Percentiles rank a stretch among this genome's conserved stretches.
Evolutionary conservation across 2,797 vertebrate species (phyloP).

Genomic region (Takifugu ocellatus): DNA sequence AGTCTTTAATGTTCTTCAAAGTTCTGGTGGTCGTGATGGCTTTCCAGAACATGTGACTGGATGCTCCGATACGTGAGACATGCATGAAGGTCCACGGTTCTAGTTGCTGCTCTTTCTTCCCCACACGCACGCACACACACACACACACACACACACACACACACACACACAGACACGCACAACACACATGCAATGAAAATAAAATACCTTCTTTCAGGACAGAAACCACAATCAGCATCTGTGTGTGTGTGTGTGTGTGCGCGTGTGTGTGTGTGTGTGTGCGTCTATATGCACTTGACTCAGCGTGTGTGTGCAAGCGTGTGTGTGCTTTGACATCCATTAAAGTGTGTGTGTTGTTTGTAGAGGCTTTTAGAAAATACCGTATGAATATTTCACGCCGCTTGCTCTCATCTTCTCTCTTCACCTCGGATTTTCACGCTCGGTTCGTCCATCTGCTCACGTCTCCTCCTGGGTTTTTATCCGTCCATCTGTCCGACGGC

Average conservation of each 20-base stretch:
- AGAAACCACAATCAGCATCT: too few relatives aligned
- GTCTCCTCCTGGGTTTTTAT: slow-evolving; percentile 17
- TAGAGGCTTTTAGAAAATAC: slow-evolving; percentile 46
- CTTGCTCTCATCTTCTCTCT: slow-evolving; percentile 46
- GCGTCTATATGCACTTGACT: background rate
- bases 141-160: background rate
- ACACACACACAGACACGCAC: background rate
- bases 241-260: too few relatives aligned
- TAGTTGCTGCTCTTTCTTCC: too few relatives aligned
- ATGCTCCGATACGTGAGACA: too few relatives aligned
- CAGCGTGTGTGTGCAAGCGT: slow-evolving; percentile 32
- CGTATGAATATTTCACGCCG: slow-evolving; percentile 61
- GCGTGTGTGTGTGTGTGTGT: too few relatives aligned
- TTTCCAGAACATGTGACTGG: too few relatives aligned
- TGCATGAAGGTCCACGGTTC: too few relatives aligned
- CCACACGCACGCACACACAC: background rate
- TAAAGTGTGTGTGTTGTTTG: slow-evolving; percentile 60
- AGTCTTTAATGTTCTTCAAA: too few relatives aligned
- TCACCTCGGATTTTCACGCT: slow-evolving; percentile 73
- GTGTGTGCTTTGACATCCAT: slow-evolving; percentile 64
- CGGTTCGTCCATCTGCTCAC: slow-evolving; percentile 15
- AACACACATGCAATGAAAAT: background rate
- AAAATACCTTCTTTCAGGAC: background rate
- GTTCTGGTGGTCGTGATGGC: too few relatives aligned
- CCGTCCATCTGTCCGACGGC: background rate